Conservation (phyloP, 2,113 vertebrate species). For the Dinomys branickii region DNA sequence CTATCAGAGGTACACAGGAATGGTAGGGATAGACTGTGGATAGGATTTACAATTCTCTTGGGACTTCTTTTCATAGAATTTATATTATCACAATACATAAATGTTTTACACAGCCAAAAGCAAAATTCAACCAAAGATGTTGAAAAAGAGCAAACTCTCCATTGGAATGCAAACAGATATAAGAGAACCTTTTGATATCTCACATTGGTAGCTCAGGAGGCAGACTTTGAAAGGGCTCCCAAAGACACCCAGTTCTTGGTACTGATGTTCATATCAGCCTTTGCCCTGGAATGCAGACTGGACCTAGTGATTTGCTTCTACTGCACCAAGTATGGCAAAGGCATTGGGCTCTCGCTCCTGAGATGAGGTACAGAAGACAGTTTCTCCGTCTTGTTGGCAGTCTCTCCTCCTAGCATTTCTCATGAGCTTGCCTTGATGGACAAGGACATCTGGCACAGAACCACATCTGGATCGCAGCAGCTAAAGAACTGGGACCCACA, state of each 20-base stretch:
- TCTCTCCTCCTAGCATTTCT: background rate
- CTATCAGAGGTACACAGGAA: background rate
- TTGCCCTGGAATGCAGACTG: accelerated
- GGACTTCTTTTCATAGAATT: background rate
- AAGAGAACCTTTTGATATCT: background rate
- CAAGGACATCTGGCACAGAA: background rate
- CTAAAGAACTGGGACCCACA: background rate
- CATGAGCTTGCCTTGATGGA: background rate
- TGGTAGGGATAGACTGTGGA: accelerated
- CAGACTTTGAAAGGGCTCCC: background rate
- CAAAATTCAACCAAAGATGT: background rate
- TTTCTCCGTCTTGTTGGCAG: background rate
- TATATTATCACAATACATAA: background rate
- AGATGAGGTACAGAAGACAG: too few relatives aligned
- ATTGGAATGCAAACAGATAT: background rate
- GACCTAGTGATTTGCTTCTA: accelerated
- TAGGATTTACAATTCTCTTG: background rate
- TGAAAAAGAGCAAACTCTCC: background rate
- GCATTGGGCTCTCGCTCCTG: background rate
- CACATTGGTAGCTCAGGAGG: background rate
- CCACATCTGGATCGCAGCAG: background rate
- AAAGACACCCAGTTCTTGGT: accelerated
- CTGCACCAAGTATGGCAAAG: background rate
- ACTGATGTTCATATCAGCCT: accelerated
- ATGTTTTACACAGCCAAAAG: background rate